phyloP scores from a whole-genome alignment of 2,888 invertebrate species.

The Plebejus anna region DNA sequence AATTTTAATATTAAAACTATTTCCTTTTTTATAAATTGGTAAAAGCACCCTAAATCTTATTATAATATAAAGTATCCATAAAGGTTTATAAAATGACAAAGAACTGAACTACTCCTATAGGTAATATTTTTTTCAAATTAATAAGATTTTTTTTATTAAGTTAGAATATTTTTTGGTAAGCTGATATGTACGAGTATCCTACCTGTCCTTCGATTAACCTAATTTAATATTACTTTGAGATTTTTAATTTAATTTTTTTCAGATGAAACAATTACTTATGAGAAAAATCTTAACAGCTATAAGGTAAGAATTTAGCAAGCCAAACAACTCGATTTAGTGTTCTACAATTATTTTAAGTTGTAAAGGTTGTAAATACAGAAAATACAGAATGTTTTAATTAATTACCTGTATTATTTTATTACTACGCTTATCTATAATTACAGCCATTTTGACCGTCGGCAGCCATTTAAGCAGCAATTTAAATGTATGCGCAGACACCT shows the following conservation, averaged over 20 bases:
- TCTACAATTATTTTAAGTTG: neutral
- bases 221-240: too few relatives aligned
- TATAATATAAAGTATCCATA: neutral
- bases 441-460: slow-evolving; percentile 14
- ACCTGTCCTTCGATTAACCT: too few relatives aligned
- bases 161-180: too few relatives aligned
- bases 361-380: neutral
- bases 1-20: neutral
- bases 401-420: slow-evolving; percentile 16
- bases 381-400: neutral
- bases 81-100: neutral
- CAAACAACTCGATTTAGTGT: too few relatives aligned
- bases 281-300: too few relatives aligned
- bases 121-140: too few relatives aligned
- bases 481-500: slow-evolving; percentile 20
- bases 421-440: slow-evolving; percentile 16
- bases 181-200: too few relatives aligned
- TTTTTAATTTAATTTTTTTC: too few relatives aligned
- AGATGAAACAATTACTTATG: too few relatives aligned
- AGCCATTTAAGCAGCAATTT: slow-evolving; percentile 11
- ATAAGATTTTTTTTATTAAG: too few relatives aligned
- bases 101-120: too few relatives aligned
- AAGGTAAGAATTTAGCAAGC: too few relatives aligned
- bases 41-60: neutral
- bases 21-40: neutral